Conservation (phyloP, 1,140 invertebrate genomes). For the Bombus terrestris region DNA sequence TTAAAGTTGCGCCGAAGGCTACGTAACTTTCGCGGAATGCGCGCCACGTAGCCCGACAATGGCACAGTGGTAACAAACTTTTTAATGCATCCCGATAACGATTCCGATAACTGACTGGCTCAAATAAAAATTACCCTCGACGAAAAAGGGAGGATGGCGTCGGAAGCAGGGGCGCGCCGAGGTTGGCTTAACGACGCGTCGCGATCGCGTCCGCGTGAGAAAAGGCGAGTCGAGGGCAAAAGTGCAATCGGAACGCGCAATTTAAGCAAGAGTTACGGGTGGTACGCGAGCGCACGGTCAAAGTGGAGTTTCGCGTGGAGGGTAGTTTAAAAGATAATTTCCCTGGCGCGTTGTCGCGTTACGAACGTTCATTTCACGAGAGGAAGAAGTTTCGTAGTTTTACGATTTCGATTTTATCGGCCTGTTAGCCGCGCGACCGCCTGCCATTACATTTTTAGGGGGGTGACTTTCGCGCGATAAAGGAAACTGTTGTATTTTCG, state of each 20-base stretch:
- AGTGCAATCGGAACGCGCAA: conserved; percentile 21
- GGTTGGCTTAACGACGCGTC: conserved; percentile 6
- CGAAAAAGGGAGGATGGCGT: background rate
- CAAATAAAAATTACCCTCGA: conserved; percentile 37
- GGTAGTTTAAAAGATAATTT: conserved; percentile 61
- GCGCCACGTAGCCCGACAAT: conserved; percentile 14
- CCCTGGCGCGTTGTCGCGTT: conserved; percentile 40
- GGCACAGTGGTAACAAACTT: background rate
- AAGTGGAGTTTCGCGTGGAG: conserved; percentile 51
- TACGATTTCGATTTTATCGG: conserved; percentile 53
- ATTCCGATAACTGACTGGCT: conserved; percentile 36
- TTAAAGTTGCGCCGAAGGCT: conserved; percentile 5
- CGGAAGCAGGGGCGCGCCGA: background rate
- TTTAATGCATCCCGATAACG: conserved; percentile 45
- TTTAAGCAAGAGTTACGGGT: conserved; percentile 36
- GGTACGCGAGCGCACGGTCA: conserved; percentile 7
- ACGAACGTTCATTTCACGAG: conserved; percentile 23
- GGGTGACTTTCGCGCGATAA: conserved; percentile 16
- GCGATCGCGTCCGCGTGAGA: conserved; percentile 3
- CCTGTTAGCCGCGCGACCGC: background rate
- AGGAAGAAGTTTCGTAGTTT: conserved; percentile 27
- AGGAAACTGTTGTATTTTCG: conserved; percentile 13
- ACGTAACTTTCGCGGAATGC: conserved; percentile 6
- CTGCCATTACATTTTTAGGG: conserved; percentile 22
- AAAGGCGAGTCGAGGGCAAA: background rate